A percentile compares a stretch with the other conserved stretches of the same genome.
Evolutionary conservation across 2,797 vertebrate genomes (phyloP).

Genomic region (Sibirionetta formosa): DNA sequence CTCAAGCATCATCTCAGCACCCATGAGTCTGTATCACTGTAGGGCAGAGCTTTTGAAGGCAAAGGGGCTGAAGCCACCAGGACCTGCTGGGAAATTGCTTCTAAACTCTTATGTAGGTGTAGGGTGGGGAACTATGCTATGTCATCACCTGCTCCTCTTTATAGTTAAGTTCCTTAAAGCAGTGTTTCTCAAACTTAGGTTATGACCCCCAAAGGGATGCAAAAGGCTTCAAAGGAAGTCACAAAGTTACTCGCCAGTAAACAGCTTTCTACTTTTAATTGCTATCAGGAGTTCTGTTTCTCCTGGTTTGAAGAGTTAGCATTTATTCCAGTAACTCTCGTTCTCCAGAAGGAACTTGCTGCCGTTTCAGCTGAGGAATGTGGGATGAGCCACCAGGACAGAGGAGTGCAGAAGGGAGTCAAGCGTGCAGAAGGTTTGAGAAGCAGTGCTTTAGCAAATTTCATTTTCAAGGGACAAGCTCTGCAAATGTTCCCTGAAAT

Average conservation of each 20-base stretch:
- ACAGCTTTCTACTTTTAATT: conserved; percentile 45
- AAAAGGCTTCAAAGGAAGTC: conserved; percentile 61
- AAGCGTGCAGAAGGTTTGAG: conserved; percentile 6
- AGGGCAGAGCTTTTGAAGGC: conserved; percentile 46
- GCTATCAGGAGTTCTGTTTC: conserved; percentile 6
- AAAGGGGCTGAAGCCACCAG: conserved; percentile 49
- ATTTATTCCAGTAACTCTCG: conserved; percentile 30
- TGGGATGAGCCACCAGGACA: conserved; percentile 25
- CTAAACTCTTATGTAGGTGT: conserved; percentile 6
- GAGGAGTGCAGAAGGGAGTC: background rate
- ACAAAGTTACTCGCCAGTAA: conserved; percentile 32
- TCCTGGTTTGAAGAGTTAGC: conserved; percentile 46
- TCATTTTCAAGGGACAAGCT: background rate
- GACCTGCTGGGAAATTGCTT: conserved; percentile 34
- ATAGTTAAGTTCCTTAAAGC: conserved; percentile 52
- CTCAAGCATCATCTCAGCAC: conserved; percentile 37
- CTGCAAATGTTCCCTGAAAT: background rate
- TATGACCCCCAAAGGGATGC: conserved; percentile 33
- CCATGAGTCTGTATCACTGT: conserved; percentile 23
- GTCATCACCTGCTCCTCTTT: conserved; percentile 32
- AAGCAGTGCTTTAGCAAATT: background rate
- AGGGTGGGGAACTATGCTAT: conserved; percentile 25
- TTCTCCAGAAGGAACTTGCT: conserved; percentile 43
- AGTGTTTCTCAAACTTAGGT: conserved; percentile 32
- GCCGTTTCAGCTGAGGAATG: conserved; percentile 31